Percentiles rank a stretch among this genome's conserved stretches.
These are phyloP conservation scores for Halesus radiatus DNA, from an alignment of 1,140 invertebrate genomes.

Conservation along the genomic window DNA sequence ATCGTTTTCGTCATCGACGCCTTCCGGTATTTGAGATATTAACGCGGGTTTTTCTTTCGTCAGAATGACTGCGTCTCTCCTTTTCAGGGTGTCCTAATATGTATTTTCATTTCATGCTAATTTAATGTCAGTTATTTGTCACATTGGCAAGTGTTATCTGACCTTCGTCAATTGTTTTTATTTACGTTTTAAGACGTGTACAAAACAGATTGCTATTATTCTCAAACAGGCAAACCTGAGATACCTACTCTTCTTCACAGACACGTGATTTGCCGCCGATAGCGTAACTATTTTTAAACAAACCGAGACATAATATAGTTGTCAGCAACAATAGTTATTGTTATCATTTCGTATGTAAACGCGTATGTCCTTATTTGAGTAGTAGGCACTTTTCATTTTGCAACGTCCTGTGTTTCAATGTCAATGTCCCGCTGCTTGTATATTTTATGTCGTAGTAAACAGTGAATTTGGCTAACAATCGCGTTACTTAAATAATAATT, in stretches of 20 bases:
- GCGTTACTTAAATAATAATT: too few relatives aligned
- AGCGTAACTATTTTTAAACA: constrained; percentile 9
- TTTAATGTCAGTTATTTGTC: not conserved
- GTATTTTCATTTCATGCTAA: not conserved
- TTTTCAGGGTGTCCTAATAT: too few relatives aligned
- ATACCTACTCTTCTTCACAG: not conserved
- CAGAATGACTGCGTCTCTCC: not conserved
- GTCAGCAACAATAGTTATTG: not conserved
- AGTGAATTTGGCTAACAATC: too few relatives aligned
- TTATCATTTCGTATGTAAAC: not conserved
- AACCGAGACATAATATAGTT: not conserved
- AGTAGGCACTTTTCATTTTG: not conserved
- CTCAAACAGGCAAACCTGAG: not conserved
- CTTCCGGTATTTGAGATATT: constrained; percentile 3
- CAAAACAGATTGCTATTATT: not conserved
- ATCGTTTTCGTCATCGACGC: constrained; percentile 1
- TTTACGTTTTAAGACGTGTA: not conserved
- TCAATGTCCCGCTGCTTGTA: too few relatives aligned
- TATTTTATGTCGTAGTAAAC: too few relatives aligned
- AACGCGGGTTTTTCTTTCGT: not conserved
- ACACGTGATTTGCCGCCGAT: not conserved
- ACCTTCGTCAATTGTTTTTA: not conserved
- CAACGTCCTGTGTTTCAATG: not conserved
- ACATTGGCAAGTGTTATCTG: not conserved
- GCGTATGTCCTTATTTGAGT: not conserved